phyloP scores from a whole-genome alignment of 2,888 invertebrate genomes.

The Parochlus steinenii region DNA sequence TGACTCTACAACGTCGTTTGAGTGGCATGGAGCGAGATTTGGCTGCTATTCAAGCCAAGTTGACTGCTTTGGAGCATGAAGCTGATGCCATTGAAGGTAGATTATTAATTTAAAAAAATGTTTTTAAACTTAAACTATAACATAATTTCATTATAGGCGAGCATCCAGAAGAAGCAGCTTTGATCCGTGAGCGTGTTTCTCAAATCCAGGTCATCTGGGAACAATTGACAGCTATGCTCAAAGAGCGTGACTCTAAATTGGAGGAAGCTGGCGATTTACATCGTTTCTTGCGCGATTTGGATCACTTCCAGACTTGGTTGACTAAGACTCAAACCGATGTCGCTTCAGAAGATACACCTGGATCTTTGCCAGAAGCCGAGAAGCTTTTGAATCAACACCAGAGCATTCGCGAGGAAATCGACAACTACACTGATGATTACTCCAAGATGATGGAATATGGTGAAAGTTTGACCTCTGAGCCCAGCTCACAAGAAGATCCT shows the following conservation, averaged over 20 bases:
- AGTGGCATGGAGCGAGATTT: conserved; percentile 98
- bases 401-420: conserved; percentile 96
- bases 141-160: too few relatives aligned
- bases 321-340: conserved; percentile 99
- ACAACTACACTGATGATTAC: conserved; percentile 96
- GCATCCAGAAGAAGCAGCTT: conserved; percentile 85
- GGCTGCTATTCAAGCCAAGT: conserved; percentile 95
- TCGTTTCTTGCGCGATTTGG: conserved; percentile 92
- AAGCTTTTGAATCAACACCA: conserved; percentile 93
- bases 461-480: conserved; percentile 78
- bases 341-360: conserved; percentile 90
- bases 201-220: conserved; percentile 94
- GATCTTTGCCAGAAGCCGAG: conserved; percentile 89
- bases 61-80: conserved; percentile 85
- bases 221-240: conserved; percentile 88
- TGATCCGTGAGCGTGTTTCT: conserved; percentile 76
- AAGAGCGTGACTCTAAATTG: conserved; percentile 93
- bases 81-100: conserved; percentile 82
- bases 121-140: too few relatives aligned
- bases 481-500: conserved; percentile 82
- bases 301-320: conserved; percentile 99
- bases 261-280: conserved; percentile 99
- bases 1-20: conserved; percentile 90
- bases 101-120: too few relatives aligned
- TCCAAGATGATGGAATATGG: conserved; percentile 99